A percentile compares a stretch with the other conserved stretches of the same genome.
These are phyloP conservation scores for Phyllotreta striolata DNA, from an alignment of 2,888 invertebrate species.

Conservation along the genomic window DNA sequence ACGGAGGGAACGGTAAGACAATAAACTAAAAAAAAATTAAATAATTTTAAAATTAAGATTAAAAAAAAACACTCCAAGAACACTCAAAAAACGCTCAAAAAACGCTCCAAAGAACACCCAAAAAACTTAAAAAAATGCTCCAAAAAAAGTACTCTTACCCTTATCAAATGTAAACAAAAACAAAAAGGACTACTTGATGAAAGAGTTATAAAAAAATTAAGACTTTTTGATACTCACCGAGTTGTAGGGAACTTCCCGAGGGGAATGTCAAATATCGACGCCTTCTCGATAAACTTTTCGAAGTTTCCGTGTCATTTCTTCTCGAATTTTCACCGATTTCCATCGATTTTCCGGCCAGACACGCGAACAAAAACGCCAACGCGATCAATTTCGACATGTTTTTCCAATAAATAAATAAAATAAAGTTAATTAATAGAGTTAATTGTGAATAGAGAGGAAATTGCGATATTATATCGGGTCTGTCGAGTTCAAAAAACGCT, in stretches of 20 bases:
- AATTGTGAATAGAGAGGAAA: no score
- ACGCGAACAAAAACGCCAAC: conserved; percentile 26
- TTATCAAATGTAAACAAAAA: neutral
- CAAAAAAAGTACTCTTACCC: neutral
- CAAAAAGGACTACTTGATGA: neutral
- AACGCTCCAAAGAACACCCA: neutral
- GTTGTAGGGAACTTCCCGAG: conserved; percentile 57
- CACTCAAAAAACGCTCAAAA: neutral
- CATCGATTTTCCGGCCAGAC: conserved; percentile 37
- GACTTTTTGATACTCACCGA: conserved; percentile 52
- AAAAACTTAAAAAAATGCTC: neutral
- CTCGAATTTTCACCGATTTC: no score
- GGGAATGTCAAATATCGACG: conserved; percentile 50
- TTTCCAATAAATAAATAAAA: no score
- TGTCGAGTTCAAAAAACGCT: neutral
- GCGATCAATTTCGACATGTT: no score
- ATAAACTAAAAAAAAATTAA: conserved; percentile 62
- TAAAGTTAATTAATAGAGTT: no score
- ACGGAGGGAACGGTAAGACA: conserved; percentile 67
- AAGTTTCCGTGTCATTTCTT: conserved; percentile 46
- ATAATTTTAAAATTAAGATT: conserved; percentile 12
- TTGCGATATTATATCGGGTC: no score
- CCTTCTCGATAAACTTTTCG: conserved; percentile 44
- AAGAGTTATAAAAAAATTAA: conserved; percentile 26
- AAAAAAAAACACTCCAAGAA: no score